phyloP scores from a whole-genome alignment of 2,888 invertebrate species.

The Sinodicranocentrus sp. region DNA sequence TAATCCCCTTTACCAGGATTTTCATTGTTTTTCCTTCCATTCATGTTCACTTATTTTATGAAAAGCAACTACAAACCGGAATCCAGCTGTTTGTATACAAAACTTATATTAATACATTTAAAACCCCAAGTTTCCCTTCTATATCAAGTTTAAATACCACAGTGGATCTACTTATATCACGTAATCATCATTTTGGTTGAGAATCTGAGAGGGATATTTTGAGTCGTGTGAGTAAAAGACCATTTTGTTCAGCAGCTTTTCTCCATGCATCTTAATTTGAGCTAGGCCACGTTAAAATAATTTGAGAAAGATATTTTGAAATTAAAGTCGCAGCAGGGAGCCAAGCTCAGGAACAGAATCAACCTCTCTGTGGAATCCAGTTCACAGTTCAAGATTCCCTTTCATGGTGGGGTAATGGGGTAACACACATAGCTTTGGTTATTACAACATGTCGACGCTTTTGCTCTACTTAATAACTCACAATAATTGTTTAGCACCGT shows the following conservation, averaged over 20 bases:
- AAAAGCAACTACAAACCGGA: background rate
- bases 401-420: no score
- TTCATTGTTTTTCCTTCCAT: slow-evolving; percentile 34
- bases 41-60: background rate
- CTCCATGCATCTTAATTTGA: slow-evolving; percentile 25
- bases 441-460: no score
- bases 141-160: background rate
- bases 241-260: background rate
- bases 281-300: slow-evolving; percentile 12
- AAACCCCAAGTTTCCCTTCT: background rate
- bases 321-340: slow-evolving; percentile 54
- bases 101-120: background rate
- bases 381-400: no score
- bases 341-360: no score
- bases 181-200: slow-evolving; percentile 1
- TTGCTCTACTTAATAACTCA: no score
- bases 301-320: slow-evolving; percentile 37
- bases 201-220: background rate
- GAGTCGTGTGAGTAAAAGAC: background rate
- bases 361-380: no score
- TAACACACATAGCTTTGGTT: no score
- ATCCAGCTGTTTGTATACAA: background rate
- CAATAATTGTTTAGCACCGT: no score
- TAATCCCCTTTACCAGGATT: slow-evolving; percentile 45
- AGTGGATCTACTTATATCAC: background rate